These are phyloP conservation scores for Palythoa heliodiscus DNA, from an alignment of 92 coral and sea anemone genomes.

Conservation along the genomic window DNA sequence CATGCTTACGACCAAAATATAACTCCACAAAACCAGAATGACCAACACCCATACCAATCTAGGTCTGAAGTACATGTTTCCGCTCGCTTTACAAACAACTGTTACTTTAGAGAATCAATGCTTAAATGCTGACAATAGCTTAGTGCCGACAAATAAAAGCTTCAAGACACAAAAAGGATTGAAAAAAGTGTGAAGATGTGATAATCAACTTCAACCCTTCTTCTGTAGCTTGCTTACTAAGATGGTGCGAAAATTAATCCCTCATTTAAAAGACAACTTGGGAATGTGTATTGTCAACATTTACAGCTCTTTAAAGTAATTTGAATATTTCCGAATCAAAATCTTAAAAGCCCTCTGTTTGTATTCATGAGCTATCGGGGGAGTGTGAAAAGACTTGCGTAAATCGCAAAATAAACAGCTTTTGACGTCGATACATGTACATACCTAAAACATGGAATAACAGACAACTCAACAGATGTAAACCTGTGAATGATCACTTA, in stretches of 20 bases:
- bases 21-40: not conserved
- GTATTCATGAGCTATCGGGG: too few relatives aligned
- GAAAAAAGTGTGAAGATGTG: not conserved
- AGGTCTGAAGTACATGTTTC: conserved; percentile 11
- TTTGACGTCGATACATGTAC: not conserved
- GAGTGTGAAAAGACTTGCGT: not conserved
- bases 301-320: conserved; percentile 14
- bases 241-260: not conserved
- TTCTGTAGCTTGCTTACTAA: not conserved
- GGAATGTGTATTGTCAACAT: conserved; percentile 27
- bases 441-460: not conserved
- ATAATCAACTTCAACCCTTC: not conserved
- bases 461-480: not conserved
- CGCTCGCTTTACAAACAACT: not conserved
- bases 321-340: conserved; percentile 15
- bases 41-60: not conserved
- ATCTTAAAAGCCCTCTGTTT: not conserved
- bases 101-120: not conserved
- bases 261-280: not conserved
- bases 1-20: not conserved
- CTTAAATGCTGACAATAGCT: not conserved
- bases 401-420: not conserved
- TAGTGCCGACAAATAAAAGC: not conserved
- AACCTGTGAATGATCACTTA: not conserved
- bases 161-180: not conserved